phyloP scores from a whole-genome alignment of 92 coral and sea anemone species.

The Epizoanthus fatuus region DNA sequence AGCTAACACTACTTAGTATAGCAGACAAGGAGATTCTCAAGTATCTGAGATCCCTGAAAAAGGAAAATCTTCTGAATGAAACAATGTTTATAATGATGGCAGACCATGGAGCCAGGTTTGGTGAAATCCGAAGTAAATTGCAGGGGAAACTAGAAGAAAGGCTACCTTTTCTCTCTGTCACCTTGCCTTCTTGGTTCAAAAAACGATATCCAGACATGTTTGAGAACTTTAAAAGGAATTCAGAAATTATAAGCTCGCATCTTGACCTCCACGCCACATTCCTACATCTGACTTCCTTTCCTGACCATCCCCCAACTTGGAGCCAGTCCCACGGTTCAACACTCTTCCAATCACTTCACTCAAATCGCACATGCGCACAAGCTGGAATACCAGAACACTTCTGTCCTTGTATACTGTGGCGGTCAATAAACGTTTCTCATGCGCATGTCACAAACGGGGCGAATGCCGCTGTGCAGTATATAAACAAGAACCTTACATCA shows the following conservation, averaged over 20 bases:
- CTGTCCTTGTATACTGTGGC: constrained; percentile 83
- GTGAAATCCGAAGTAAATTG: constrained; percentile 66
- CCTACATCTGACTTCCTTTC: constrained; percentile 66
- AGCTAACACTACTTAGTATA: constrained; percentile 56
- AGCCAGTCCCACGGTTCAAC: constrained; percentile 55
- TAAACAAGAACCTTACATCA: constrained; percentile 61
- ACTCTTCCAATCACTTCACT: constrained; percentile 57
- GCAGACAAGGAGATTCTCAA: constrained; percentile 61
- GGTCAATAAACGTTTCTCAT: constrained; percentile 58
- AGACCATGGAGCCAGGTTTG: constrained; percentile 87
- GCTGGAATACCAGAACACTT: constrained; percentile 81
- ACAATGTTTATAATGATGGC: constrained; percentile 82
- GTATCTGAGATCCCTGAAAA: constrained; percentile 59
- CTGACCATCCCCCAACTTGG: constrained; percentile 36
- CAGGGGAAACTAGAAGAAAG: constrained; percentile 88
- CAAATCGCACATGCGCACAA: constrained; percentile 68
- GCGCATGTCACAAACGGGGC: constrained; percentile 67
- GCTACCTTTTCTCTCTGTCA: constrained; percentile 84
- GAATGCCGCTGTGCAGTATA: constrained; percentile 57
- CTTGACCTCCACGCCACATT: constrained; percentile 85
- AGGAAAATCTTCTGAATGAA: constrained; percentile 72
- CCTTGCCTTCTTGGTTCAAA: constrained; percentile 73
- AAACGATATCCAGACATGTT: constrained; percentile 47
- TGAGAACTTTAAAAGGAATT: constrained; percentile 51
- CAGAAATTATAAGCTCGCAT: constrained; percentile 74